Evolutionary conservation across 2,797 vertebrate genomes (phyloP), one percentile per base, ranked within the genome.

Genomic region (Scarus forsteni): DNA sequence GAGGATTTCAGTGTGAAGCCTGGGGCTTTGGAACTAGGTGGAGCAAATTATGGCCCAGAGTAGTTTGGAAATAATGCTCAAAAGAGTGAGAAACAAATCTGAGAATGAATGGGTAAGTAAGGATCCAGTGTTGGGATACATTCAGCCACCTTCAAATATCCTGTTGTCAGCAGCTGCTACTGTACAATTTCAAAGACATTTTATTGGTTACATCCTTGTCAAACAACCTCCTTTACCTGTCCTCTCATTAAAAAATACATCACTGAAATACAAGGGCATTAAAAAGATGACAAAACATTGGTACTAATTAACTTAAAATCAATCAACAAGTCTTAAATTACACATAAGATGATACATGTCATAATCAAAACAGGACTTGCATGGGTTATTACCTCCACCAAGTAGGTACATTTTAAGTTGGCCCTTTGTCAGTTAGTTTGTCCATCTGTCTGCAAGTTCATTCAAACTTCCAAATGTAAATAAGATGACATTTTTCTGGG

Each of bases 11-110:
- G 45, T 45, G 18, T 57, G 38, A 75, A 51, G 54, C 45, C 34
- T 46, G 36, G 49, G 70, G 60, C 60, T 79, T 69, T 74, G 43
- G 53, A 69, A 53, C 34, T 71, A 85, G 71, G 75, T 80, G 70
- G 65, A 80, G 55, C 48, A 43, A 76, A 42, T 70, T 27, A 36
- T 43, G 44, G 49, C 45, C 48, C 40, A 66, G 46, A 34, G 19
- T 59, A 48, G n/a, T 68, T 58, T 38, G 6, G 19, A 12, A 34
- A 10, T n/a, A 7, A 51, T 51, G 6, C 12, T 12, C 13, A 7
- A 13, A 12, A 51, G 3, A 49, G 48, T 18, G 16, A 10, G 1
- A 3, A 5, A 18, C 3, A 49, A 27, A 46, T n/a, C 10, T 5
- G 18, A 1, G 18, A 27, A 66, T 53, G 2, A 9, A 35, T 35